phyloP scores from a whole-genome alignment of 2,888 invertebrate species.

The Agrotis segetum region DNA sequence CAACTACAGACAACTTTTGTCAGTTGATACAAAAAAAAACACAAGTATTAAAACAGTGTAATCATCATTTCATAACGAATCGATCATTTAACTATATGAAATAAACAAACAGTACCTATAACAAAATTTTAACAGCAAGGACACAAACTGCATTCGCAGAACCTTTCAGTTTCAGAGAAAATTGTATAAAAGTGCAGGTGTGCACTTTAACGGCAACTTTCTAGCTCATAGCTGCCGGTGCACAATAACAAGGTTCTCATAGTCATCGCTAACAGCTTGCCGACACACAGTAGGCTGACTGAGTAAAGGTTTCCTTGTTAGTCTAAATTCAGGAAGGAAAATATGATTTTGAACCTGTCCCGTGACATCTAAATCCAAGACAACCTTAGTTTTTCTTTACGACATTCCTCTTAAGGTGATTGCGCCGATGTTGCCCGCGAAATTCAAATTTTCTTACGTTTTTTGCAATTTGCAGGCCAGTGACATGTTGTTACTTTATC shows the following conservation, averaged over 20 bases:
- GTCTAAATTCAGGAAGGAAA: not conserved
- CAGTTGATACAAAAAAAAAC: no score
- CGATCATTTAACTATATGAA: no score
- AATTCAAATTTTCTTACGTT: no score
- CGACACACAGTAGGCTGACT: constrained; percentile 16
- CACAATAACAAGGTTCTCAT: constrained; percentile 20
- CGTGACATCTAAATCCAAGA: not conserved
- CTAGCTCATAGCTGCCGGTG: constrained; percentile 12
- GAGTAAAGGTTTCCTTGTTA: constrained; percentile 1
- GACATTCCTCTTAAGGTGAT: no score
- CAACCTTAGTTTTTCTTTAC: no score
- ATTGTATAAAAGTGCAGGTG: constrained; percentile 36
- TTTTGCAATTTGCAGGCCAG: no score
- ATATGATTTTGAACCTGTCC: not conserved
- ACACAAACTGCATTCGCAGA: constrained; percentile 8
- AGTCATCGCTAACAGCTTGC: constrained; percentile 17
- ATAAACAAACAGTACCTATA: not conserved
- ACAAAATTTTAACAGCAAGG: no score
- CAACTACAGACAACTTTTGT: no score
- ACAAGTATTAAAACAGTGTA: no score
- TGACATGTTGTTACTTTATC: no score
- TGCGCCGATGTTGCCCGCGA: no score
- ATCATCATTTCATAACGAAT: no score
- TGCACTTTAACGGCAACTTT: constrained; percentile 24
- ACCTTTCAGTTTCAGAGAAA: constrained; percentile 2